Evolutionary conservation across 2,113 vertebrate genomes (phyloP).

Genomic region (Cnemophilus loriae): DNA sequence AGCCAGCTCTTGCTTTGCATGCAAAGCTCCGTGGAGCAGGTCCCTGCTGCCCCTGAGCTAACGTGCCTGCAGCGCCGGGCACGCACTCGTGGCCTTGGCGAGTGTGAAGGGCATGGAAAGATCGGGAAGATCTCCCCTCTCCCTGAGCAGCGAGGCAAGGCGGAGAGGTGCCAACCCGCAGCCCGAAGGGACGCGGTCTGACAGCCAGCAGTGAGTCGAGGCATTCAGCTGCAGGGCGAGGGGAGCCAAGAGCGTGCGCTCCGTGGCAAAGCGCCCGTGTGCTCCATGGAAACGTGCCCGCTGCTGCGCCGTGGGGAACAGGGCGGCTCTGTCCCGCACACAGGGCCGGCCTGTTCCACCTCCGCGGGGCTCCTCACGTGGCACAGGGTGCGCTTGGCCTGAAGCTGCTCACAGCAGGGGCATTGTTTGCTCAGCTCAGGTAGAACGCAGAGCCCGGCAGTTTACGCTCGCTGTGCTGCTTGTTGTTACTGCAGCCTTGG

Average conservation of each 20-base stretch:
- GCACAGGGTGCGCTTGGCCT: background rate
- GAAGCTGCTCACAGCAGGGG: rapidly evolving
- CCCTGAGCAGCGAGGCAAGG: background rate
- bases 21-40: background rate
- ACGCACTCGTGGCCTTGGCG: rapidly evolving
- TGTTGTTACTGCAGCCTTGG: background rate
- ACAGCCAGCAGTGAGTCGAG: background rate
- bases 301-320: background rate
- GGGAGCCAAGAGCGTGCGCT: background rate
- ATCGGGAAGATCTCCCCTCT: background rate
- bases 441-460: rapidly evolving
- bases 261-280: background rate
- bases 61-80: background rate
- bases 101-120: rapidly evolving
- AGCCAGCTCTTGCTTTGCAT: background rate
- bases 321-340: background rate
- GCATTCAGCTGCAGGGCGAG: background rate
- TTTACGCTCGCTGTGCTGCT: background rate
- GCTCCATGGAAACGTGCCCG: background rate
- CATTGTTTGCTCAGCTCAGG: background rate
- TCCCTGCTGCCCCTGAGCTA: background rate
- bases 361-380: rapidly evolving
- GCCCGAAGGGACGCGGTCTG: rapidly evolving
- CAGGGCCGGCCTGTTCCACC: background rate
- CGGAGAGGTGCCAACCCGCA: background rate